Conservation (phyloP, 2,888 invertebrate species). For the Cephus runcator region DNA sequence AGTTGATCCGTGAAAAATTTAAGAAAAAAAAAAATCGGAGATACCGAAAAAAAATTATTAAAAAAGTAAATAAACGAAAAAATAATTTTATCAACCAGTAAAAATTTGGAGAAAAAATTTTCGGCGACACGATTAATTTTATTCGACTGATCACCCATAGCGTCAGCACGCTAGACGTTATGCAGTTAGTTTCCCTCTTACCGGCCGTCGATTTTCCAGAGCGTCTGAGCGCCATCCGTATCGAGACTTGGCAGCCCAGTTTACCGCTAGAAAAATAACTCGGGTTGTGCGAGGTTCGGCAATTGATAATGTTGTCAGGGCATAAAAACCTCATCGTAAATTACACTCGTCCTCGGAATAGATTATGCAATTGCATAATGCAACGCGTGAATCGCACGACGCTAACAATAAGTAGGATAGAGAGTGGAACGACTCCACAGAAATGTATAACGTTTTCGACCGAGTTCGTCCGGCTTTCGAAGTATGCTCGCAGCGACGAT, state of each 20-base stretch:
- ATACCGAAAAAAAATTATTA: not conserved
- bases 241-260: not conserved
- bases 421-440: not conserved
- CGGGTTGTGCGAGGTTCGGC: conserved; percentile 19
- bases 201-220: not conserved
- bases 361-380: not conserved
- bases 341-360: not conserved
- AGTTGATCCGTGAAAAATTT: no score
- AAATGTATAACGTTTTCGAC: not conserved
- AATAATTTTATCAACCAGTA: not conserved
- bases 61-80: not conserved
- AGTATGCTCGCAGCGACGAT: not conserved
- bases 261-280: conserved; percentile 30
- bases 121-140: not conserved
- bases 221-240: not conserved
- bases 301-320: conserved; percentile 37
- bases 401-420: not conserved
- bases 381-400: not conserved
- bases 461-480: not conserved
- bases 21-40: no score
- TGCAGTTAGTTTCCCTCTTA: not conserved
- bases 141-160: not conserved
- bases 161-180: not conserved
- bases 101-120: not conserved
- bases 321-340: conserved; percentile 19